Evolutionary conservation across 2,888 invertebrate species (phyloP), one percentile per base, ranked within the genome.

Genomic region (Unio delphinus): DNA sequence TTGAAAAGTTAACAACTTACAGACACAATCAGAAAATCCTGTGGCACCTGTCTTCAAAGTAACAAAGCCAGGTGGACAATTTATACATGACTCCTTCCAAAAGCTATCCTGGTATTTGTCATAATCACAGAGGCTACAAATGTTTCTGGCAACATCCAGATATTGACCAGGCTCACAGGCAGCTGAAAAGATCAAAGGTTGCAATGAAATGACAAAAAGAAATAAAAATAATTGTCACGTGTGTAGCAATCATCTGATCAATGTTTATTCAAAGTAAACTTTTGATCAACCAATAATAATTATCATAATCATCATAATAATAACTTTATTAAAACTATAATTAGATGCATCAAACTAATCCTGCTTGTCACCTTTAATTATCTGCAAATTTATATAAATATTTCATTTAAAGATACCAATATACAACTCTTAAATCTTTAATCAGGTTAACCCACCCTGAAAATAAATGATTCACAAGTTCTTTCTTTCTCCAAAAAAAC

Each of bases 51-150:
- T 67, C 30, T 64, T 56, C 34, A 78, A 64, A 5, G 85, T 85
- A 7, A 82, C 80, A 15, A 57, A 61, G 11, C 72, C 70, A 55
- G 58, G 20, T 5, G 70, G 73, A 71, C 86, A 86, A 0, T 34
- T 20, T 23, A 66, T 93, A 86, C 99, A 99, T 0, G 96, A 94
- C 0, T 97, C 95, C 81, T 97, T 95, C 68, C 87, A 89, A 28
- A 80, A 70, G 28, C 80, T 66, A 56, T 85, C 80, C 75, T 90
- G 90, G 73, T 88, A 90, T 23, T 82, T 79, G 55, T 90, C 90
- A 45, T 85, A 78, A 1, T 83, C 94, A 86, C 98, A 98, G 18
- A 94, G 93, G 61, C 93, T 91, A 88, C 98, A 98, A 54, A 34
- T 30, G 5, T 68, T 66, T 20, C 93, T 65, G 62, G 93, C 75